Evolutionary conservation across 2,113 vertebrate species (phyloP).

Genomic region (Apteryx owenii): DNA sequence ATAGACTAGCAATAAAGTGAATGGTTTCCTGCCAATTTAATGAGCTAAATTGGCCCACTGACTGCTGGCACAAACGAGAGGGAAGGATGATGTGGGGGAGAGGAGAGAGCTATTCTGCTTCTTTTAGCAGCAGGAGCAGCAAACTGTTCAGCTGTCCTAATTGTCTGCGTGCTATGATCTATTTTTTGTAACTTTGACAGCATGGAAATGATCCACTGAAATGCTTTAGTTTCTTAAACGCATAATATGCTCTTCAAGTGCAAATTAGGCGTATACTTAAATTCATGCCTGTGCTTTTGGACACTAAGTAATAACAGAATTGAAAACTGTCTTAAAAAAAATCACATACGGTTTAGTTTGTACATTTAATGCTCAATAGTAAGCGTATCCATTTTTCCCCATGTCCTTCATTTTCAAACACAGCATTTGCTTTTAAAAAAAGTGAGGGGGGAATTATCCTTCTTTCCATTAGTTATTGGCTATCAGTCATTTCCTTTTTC

Average conservation of each 20-base stretch:
- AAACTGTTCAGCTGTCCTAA: not conserved
- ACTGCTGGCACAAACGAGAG: not conserved
- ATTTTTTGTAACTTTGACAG: not conserved
- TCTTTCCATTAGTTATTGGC: not conserved
- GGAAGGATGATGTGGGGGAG: not conserved
- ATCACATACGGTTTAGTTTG: not conserved
- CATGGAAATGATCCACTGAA: not conserved
- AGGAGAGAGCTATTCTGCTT: not conserved
- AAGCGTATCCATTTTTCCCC: not conserved
- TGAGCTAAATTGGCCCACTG: not conserved
- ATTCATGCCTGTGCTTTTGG: not conserved
- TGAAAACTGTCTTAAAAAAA: not conserved
- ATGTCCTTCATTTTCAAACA: not conserved
- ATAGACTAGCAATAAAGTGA: not conserved
- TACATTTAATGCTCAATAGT: not conserved
- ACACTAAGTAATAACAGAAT: not conserved
- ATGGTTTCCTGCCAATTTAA: not conserved
- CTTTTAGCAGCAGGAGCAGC: not conserved
- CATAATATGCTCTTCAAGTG: not conserved
- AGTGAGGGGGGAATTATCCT: not conserved
- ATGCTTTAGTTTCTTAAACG: not conserved
- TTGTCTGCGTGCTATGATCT: not conserved
- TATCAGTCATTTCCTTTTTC: not conserved
- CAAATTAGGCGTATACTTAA: not conserved
- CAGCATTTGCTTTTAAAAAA: not conserved